Evolutionary conservation across 2,113 vertebrate species (phyloP).

Genomic region (Anas platyrhynchos): DNA sequence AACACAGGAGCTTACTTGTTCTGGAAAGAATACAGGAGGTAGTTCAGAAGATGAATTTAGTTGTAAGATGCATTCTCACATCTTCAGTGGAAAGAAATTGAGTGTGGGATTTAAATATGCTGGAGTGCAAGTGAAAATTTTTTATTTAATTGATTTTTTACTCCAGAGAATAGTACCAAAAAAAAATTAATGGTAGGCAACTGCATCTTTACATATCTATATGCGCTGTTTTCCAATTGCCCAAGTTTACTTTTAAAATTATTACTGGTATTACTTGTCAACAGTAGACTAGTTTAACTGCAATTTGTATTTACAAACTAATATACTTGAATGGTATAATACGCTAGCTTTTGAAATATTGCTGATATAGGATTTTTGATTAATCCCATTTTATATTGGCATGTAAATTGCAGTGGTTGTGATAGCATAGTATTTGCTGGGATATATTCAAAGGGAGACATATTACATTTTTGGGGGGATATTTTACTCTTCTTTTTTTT

Average conservation of each 20-base stretch:
- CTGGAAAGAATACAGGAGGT: neutral
- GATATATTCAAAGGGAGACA: neutral
- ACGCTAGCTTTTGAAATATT: neutral
- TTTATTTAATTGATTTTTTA: neutral
- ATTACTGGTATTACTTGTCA: neutral
- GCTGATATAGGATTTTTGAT: neutral
- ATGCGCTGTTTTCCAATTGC: neutral
- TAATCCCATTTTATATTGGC: neutral
- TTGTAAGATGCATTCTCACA: neutral
- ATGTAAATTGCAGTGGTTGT: neutral
- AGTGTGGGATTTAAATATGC: neutral
- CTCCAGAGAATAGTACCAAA: neutral
- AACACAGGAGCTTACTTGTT: neutral
- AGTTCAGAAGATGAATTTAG: neutral
- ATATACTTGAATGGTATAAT: neutral
- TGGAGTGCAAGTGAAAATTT: neutral
- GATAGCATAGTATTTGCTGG: neutral
- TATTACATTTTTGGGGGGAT: neutral
- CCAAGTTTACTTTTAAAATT: neutral
- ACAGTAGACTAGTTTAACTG: neutral
- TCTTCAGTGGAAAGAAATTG: neutral
- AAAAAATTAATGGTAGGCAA: neutral
- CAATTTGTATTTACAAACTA: neutral
- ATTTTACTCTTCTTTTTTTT: neutral
- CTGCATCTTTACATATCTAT: neutral